Percentiles rank a stretch among this genome's conserved stretches.
phyloP scores from a whole-genome alignment of 2,797 vertebrate genomes.

The Hydrocynus forskahlii region DNA sequence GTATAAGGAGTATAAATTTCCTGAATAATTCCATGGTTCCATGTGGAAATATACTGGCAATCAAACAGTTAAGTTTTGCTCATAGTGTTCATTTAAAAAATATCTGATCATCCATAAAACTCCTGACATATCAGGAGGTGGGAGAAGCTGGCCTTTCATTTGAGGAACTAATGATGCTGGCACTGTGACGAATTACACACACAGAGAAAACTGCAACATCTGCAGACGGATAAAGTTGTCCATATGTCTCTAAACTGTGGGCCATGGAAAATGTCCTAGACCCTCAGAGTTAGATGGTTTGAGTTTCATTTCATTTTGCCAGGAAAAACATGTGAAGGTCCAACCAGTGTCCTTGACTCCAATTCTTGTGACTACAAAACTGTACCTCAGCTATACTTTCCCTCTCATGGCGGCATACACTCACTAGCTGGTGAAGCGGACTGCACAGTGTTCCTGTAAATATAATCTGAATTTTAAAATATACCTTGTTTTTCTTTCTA shows the following conservation, averaged over 20 bases:
- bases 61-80: too few species aligned
- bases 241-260: not conserved
- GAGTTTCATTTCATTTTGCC: conserved; percentile 16
- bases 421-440: too few species aligned
- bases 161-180: not conserved
- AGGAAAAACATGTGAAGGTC: conserved; percentile 28
- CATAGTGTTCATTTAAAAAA: not conserved
- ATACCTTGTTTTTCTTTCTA: too few species aligned
- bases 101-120: not conserved
- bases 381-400: conserved; percentile 8
- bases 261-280: conserved; percentile 16
- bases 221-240: conserved; percentile 6
- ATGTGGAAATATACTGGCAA: too few species aligned
- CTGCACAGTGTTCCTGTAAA: too few species aligned
- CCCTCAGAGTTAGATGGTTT: not conserved
- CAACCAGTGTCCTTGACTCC: conserved; percentile 10
- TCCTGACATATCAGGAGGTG: not conserved
- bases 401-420: conserved; percentile 12
- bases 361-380: conserved; percentile 24
- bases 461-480: too few species aligned
- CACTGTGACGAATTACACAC: not conserved
- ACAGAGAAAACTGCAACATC: conserved; percentile 4
- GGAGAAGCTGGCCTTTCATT: not conserved
- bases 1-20: too few species aligned
- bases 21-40: too few species aligned